Conservation (phyloP, 1,140 invertebrate genomes). For the Megalonaias nervosa region DNA sequence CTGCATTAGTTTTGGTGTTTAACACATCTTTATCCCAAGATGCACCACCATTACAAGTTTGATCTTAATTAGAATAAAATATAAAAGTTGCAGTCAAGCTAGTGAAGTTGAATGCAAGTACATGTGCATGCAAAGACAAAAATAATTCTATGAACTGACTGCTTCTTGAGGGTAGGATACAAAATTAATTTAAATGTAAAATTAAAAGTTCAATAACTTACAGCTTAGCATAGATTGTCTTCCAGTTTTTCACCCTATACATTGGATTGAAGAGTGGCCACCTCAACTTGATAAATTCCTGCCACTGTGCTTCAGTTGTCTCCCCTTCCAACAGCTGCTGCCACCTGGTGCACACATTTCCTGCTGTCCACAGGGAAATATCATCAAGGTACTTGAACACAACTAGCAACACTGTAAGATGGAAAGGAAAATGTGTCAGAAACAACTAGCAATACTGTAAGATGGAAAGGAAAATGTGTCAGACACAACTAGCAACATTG, state of each 20-base stretch:
- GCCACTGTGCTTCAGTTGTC: constrained; percentile 84
- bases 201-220: constrained; percentile 59
- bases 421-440: constrained; percentile 42
- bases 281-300: constrained; percentile 79
- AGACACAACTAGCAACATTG: neutral
- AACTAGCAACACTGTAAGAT: constrained; percentile 82
- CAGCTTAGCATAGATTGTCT: constrained; percentile 79
- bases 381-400: constrained; percentile 94
- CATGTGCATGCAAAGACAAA: no score
- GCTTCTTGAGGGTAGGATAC: no score
- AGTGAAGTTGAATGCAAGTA: no score
- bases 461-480: constrained; percentile 7
- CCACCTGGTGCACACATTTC: constrained; percentile 90
- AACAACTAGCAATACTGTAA: neutral
- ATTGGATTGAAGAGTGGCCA: constrained; percentile 90
- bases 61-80: no score
- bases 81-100: no score
- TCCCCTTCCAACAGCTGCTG: constrained; percentile 83
- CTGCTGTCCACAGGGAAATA: constrained; percentile 88
- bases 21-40: no score
- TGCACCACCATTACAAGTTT: no score
- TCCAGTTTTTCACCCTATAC: constrained; percentile 81
- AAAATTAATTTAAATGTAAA: no score
- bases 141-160: no score
- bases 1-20: no score